Conservation (phyloP, 2,888 invertebrate species). For the Drosophila diplacantha region DNA sequence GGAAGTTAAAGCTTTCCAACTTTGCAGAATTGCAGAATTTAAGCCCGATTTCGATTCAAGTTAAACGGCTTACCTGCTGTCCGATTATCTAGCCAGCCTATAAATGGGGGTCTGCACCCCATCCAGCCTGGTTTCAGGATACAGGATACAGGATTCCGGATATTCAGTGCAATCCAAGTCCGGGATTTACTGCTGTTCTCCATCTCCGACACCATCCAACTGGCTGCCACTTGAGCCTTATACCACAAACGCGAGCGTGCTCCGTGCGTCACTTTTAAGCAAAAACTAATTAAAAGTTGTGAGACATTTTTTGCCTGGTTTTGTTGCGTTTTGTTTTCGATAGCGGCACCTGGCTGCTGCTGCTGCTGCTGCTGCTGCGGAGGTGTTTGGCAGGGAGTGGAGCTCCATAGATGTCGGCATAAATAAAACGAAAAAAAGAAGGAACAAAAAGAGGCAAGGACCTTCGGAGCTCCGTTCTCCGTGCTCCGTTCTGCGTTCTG, state of each 20-base stretch:
- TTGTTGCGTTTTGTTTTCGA: conserved; percentile 44
- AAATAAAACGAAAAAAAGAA: conserved; percentile 33
- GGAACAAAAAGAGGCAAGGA: conserved; percentile 14
- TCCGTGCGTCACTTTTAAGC: conserved; percentile 68
- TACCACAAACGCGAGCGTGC: conserved; percentile 37
- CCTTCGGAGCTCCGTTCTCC: conserved; percentile 31
- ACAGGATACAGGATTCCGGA: neutral
- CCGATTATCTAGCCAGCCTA: conserved; percentile 16
- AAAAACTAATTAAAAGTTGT: conserved; percentile 78
- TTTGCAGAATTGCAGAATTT: neutral
- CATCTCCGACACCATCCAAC: neutral
- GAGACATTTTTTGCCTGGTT: conserved; percentile 73
- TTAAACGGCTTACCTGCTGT: conserved; percentile 7
- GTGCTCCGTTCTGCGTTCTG: conserved; percentile 52
- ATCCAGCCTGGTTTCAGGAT: neutral
- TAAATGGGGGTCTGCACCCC: neutral
- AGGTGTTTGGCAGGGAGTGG: conserved; percentile 9
- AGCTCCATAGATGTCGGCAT: conserved; percentile 14
- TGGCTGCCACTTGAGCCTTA: conserved; percentile 14
- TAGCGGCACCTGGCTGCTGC: conserved; percentile 43
- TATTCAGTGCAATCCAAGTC: conserved; percentile 10
- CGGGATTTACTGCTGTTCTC: conserved; percentile 12
- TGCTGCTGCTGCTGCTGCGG: neutral
- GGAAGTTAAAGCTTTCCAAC: no score
- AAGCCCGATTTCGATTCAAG: conserved; percentile 15